Evolutionary conservation across 1,140 invertebrate genomes (phyloP).

Genomic region (Magallana angulata): DNA sequence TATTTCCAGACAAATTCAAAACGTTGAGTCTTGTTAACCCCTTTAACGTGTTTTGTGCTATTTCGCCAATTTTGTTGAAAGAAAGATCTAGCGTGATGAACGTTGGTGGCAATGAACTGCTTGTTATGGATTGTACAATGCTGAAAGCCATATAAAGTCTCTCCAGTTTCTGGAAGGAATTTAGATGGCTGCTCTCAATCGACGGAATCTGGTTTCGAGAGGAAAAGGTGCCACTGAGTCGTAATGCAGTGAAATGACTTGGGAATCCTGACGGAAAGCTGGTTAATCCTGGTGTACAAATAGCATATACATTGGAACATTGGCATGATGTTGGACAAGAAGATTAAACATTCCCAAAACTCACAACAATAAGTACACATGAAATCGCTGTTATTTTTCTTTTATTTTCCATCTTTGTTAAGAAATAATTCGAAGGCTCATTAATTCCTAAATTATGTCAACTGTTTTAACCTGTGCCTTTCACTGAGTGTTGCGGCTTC

Average conservation of each 20-base stretch:
- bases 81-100: conserved; percentile 2
- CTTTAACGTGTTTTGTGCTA: neutral
- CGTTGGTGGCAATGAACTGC: neutral
- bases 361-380: neutral
- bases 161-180: neutral
- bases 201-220: neutral
- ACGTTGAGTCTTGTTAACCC: neutral
- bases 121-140: neutral
- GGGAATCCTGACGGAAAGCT: neutral
- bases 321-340: conserved; percentile 7
- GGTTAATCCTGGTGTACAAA: neutral
- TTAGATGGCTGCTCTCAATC: neutral
- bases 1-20: conserved; percentile 26
- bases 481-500: no score
- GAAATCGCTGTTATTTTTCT: neutral
- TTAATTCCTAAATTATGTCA: no score
- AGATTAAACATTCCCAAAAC: neutral
- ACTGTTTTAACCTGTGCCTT: no score
- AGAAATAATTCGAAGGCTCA: no score
- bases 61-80: conserved; percentile 7
- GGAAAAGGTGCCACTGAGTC: neutral
- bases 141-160: conserved; percentile 19
- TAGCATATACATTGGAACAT: neutral
- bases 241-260: neutral
- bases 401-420: conserved; percentile 5